A percentile compares a stretch with the other conserved stretches of the same genome.
These are phyloP conservation scores for Microtus ochrogaster DNA, from an alignment of 2,113 vertebrate genomes.

Conservation along the genomic window DNA sequence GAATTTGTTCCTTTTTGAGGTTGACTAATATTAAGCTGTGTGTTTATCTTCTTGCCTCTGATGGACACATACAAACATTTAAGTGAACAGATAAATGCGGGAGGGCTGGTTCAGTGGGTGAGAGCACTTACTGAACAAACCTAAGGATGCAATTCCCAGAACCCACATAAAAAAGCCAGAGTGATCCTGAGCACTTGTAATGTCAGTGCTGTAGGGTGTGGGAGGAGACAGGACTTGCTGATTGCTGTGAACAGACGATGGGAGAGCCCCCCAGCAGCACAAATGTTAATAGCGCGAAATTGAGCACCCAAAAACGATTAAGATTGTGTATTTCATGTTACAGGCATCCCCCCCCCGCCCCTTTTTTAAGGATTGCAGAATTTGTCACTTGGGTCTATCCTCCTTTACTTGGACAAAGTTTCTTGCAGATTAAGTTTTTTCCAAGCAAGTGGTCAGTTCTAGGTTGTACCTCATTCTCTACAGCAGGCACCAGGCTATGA, in stretches of 20 bases:
- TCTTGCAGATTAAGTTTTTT: background rate
- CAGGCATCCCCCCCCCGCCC: background rate
- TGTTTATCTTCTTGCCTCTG: background rate
- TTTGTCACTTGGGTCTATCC: background rate
- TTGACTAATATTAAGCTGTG: background rate
- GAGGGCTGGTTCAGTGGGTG: background rate
- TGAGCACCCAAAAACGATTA: background rate
- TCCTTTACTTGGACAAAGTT: background rate
- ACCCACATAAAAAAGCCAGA: background rate
- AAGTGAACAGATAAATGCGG: background rate
- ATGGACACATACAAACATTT: background rate
- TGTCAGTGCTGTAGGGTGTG: no score
- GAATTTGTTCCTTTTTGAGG: conserved; percentile 7
- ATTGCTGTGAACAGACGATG: background rate
- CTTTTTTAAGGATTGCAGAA: background rate
- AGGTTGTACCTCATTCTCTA: background rate
- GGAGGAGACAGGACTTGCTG: background rate
- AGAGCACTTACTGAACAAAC: background rate
- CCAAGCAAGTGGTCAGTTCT: background rate
- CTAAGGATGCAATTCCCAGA: background rate
- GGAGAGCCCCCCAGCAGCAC: background rate
- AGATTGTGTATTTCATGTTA: background rate
- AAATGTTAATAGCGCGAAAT: background rate
- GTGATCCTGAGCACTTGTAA: background rate
- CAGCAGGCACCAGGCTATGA: background rate